Evolutionary conservation across 2,797 vertebrate genomes (phyloP).

Genomic region (Phataginus tricuspis): DNA sequence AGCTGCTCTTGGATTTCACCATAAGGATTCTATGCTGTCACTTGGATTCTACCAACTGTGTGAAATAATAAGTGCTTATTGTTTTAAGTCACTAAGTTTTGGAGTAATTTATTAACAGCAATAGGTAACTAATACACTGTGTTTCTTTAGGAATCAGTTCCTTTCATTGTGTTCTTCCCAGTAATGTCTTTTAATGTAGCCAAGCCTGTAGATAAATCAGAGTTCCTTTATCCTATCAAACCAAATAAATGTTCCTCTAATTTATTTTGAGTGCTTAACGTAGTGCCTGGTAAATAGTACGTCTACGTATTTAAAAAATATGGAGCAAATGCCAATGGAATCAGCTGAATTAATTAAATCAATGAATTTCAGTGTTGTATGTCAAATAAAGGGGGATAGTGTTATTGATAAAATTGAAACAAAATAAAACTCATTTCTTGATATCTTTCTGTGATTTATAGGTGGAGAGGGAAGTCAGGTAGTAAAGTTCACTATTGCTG

Average conservation of each 20-base stretch:
- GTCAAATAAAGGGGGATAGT: not conserved
- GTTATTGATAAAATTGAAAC: not conserved
- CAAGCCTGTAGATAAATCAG: not conserved
- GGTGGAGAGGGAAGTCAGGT: not conserved
- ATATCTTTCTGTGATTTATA: not conserved
- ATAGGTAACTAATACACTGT: not conserved
- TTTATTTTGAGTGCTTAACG: not conserved
- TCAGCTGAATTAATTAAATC: not conserved
- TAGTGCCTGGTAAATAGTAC: not conserved
- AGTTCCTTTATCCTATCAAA: not conserved
- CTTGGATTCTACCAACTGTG: not conserved
- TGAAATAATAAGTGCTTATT: not conserved
- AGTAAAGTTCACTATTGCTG: not conserved
- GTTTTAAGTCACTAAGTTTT: constrained; percentile 31
- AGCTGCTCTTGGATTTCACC: not conserved
- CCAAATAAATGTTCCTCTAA: not conserved
- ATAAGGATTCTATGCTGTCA: too few species aligned
- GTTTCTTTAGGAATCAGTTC: not conserved
- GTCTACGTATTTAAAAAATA: not conserved
- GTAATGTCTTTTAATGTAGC: not conserved
- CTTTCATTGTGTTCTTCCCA: not conserved
- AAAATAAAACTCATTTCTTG: not conserved
- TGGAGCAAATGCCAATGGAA: not conserved
- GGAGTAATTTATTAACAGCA: not conserved
- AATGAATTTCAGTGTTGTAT: not conserved